Conservation (phyloP, 2,113 vertebrate species). For the Equus przewalskii region DNA sequence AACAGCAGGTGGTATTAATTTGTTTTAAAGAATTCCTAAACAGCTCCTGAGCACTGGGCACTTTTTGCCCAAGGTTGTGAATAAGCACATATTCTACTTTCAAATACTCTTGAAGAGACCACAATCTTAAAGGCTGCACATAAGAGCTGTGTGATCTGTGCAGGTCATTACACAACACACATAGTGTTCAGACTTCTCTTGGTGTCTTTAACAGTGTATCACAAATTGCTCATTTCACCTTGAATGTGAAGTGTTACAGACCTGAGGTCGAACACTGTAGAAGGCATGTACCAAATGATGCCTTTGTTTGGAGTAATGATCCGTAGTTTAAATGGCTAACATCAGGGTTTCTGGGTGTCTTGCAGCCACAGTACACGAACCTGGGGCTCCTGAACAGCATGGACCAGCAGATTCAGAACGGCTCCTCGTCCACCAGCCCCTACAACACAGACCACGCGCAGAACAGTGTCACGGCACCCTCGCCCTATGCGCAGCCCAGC, state of each 20-base stretch:
- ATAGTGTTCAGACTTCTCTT: accelerated
- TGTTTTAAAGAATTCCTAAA: neutral
- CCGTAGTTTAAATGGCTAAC: neutral
- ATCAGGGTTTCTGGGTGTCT: conserved; percentile 47
- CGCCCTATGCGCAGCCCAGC: conserved; percentile 98
- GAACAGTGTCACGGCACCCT: conserved; percentile 97
- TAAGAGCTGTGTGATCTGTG: neutral
- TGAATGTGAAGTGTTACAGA: neutral
- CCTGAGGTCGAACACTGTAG: neutral
- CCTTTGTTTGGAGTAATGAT: neutral
- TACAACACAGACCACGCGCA: conserved; percentile 97
- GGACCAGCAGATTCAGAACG: conserved; percentile 98
- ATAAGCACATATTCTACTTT: neutral
- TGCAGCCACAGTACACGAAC: conserved; percentile 98
- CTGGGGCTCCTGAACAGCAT: conserved; percentile 99
- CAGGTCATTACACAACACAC: neutral
- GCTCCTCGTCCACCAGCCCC: conserved; percentile 97
- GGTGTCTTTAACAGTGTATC: neutral
- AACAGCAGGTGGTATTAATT: neutral
- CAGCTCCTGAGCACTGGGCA: neutral
- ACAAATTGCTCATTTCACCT: neutral
- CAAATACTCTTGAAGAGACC: neutral
- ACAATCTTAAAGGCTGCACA: neutral
- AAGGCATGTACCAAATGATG: neutral
- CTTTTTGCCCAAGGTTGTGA: neutral